A percentile compares a stretch with the other conserved stretches of the same genome.
Evolutionary conservation across 2,113 vertebrate genomes (phyloP).

Genomic region (Anoplopoma fimbria): DNA sequence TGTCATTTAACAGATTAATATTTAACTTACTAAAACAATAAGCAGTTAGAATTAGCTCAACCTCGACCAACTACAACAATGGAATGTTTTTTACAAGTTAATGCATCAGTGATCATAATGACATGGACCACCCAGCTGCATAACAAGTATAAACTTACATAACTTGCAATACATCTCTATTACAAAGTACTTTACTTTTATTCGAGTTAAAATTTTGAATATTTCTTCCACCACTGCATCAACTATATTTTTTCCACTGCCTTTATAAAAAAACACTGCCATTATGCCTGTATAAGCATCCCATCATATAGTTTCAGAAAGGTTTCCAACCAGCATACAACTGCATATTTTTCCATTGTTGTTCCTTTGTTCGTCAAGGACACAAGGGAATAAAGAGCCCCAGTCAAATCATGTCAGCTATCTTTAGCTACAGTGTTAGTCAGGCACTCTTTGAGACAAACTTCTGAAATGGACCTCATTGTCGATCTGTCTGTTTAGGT

Average conservation of each 20-base stretch:
- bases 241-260: not conserved
- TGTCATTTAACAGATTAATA: not conserved
- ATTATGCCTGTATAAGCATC: not conserved
- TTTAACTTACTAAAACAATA: not conserved
- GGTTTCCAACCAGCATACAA: not conserved
- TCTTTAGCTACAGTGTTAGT: not conserved
- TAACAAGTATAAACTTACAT: not conserved
- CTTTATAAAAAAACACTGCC: not conserved
- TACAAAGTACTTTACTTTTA: not conserved
- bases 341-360: not conserved
- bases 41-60: not conserved
- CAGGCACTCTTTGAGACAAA: conserved; percentile 9
- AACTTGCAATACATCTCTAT: no score
- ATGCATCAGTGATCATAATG: not conserved
- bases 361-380: not conserved
- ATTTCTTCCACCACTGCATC: not conserved
- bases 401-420: no score
- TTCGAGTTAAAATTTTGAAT: not conserved
- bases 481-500: conserved; percentile 2
- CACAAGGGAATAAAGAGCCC: not conserved
- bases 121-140: not conserved
- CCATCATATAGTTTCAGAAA: not conserved
- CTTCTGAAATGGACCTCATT: conserved; percentile 53
- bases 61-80: not conserved
- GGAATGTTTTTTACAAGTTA: not conserved